Conservation (phyloP, 2,888 invertebrate species). For the Nemoura dubitans region DNA sequence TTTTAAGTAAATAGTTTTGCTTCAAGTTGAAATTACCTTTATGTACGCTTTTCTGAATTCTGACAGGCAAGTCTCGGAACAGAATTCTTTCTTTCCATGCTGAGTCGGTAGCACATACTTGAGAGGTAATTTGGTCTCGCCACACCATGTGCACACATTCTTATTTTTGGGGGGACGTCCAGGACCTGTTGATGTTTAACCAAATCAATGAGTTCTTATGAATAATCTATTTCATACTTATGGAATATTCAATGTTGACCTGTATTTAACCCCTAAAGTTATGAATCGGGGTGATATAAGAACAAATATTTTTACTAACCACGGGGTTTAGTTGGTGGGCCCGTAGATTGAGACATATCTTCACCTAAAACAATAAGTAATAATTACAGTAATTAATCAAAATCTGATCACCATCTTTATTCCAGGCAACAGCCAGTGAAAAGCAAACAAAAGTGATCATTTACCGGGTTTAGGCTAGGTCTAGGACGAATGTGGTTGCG, state of each 20-base stretch:
- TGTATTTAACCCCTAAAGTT: not conserved
- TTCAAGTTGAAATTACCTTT: slow-evolving; percentile 61
- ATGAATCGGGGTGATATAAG: not conserved
- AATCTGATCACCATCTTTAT: slow-evolving; percentile 1
- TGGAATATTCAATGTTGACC: not conserved
- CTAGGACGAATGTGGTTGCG: not conserved
- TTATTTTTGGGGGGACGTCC: slow-evolving; percentile 84
- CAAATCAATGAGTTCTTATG: not conserved
- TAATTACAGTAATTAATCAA: slow-evolving; percentile 23
- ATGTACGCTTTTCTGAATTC: slow-evolving; percentile 89
- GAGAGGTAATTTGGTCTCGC: slow-evolving; percentile 80
- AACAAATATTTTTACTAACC: not conserved
- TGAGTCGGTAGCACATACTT: slow-evolving; percentile 89
- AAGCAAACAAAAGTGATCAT: slow-evolving; percentile 20
- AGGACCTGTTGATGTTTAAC: slow-evolving; percentile 58
- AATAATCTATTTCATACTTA: not conserved
- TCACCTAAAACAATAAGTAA: not conserved
- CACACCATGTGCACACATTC: slow-evolving; percentile 83
- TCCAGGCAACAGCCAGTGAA: not conserved
- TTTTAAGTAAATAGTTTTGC: too few species aligned
- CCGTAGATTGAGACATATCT: not conserved
- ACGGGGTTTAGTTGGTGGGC: not conserved
- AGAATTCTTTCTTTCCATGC: slow-evolving; percentile 91
- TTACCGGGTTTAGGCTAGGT: slow-evolving; percentile 18
- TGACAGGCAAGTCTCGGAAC: slow-evolving; percentile 87